Evolutionary conservation across 2,888 invertebrate species (phyloP).

Genomic region (Melolontha melolontha): DNA sequence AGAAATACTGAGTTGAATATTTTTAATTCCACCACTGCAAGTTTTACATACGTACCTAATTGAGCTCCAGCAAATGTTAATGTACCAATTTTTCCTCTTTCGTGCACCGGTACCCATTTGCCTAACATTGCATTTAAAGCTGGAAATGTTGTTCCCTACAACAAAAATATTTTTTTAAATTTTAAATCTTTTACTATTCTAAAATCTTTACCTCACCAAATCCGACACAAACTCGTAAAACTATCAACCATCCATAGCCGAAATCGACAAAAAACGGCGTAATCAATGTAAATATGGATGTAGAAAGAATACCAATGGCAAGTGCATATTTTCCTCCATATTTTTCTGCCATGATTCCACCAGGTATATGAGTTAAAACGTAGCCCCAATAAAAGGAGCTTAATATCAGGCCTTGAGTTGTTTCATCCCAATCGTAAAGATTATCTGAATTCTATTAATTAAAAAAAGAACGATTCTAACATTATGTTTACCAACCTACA

Average conservation of each 20-base stretch:
- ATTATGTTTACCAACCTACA: neutral
- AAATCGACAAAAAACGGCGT: slow-evolving; percentile 79
- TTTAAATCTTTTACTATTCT: neutral
- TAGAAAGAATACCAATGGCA: slow-evolving; percentile 84
- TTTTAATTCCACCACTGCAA: neutral
- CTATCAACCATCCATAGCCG: slow-evolving; percentile 75
- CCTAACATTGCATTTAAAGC: slow-evolving; percentile 85
- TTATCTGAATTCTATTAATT: slow-evolving; percentile 34
- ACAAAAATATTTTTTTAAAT: slow-evolving; percentile 43
- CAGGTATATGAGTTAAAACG: slow-evolving; percentile 84
- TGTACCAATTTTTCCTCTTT: slow-evolving; percentile 82
- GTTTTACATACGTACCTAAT: slow-evolving; percentile 65
- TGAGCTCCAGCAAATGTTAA: slow-evolving; percentile 84
- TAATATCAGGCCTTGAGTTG: slow-evolving; percentile 79
- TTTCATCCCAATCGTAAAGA: slow-evolving; percentile 70
- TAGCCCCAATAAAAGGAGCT: slow-evolving; percentile 90
- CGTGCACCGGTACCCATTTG: slow-evolving; percentile 83
- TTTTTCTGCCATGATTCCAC: slow-evolving; percentile 82
- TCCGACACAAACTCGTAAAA: slow-evolving; percentile 77
- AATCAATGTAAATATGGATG: slow-evolving; percentile 83
- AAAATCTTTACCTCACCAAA: slow-evolving; percentile 67
- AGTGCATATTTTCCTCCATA: slow-evolving; percentile 89
- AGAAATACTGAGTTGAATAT: neutral
- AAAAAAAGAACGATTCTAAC: neutral
- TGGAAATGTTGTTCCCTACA: slow-evolving; percentile 83